These are phyloP conservation scores for Otus scops DNA, from an alignment of 2,797 vertebrate species.

Conservation along the genomic window DNA sequence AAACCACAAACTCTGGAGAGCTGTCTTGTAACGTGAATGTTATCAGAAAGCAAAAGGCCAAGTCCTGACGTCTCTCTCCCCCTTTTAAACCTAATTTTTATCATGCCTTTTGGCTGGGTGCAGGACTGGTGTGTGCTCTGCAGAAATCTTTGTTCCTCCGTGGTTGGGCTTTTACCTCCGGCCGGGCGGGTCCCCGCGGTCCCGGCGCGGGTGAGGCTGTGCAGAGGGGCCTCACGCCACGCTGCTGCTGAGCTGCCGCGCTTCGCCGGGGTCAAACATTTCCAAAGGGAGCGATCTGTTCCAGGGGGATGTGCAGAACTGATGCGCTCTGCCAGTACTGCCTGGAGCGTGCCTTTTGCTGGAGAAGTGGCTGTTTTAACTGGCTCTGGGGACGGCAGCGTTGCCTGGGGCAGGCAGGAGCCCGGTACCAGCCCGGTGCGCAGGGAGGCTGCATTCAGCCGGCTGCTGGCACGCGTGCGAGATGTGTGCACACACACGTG, in stretches of 20 bases:
- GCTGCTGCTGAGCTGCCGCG: background rate
- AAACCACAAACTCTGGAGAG: background rate
- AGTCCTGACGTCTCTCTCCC: background rate
- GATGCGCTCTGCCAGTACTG: background rate
- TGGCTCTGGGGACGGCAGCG: background rate
- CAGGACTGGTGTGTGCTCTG: background rate
- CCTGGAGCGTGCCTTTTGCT: background rate
- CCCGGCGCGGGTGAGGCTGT: background rate
- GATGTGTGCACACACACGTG: rapidly evolving
- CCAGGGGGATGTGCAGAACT: background rate
- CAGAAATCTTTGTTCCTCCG: rapidly evolving
- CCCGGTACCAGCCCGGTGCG: rapidly evolving
- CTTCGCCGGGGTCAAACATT: background rate
- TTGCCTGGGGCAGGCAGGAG: background rate
- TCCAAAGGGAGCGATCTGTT: background rate
- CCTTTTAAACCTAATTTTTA: background rate
- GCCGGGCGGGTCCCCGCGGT: background rate
- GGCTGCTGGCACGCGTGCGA: rapidly evolving
- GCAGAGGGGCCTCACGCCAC: rapidly evolving
- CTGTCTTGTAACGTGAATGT: background rate
- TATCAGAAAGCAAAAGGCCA: background rate
- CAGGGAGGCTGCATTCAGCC: background rate
- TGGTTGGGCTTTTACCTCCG: background rate
- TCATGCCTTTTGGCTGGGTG: background rate
- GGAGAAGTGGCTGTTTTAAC: background rate